A percentile compares a stretch with the other conserved stretches of the same genome.
phyloP scores from a whole-genome alignment of 2,113 vertebrate genomes.

The Arvicanthis niloticus region DNA sequence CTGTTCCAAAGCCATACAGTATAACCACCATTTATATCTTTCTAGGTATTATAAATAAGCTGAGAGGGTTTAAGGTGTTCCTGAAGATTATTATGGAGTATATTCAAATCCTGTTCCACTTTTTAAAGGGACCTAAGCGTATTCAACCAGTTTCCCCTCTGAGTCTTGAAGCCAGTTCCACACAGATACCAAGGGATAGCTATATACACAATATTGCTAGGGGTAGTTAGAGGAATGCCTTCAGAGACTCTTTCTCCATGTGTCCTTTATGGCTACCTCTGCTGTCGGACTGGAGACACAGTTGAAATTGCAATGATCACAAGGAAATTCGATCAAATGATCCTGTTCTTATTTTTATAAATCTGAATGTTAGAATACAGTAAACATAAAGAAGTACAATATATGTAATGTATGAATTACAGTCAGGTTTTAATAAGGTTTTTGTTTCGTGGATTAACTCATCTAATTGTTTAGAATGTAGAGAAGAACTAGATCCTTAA shows the following conservation, averaged over 20 bases:
- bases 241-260: not conserved
- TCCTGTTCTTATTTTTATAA: not conserved
- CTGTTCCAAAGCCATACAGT: not conserved
- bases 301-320: slow-evolving; percentile 10
- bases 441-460: slow-evolving; percentile 26
- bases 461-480: slow-evolving; percentile 21
- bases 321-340: slow-evolving; percentile 10
- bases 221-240: slow-evolving; percentile 47
- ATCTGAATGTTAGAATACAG: not conserved
- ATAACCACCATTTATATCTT: not conserved
- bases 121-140: not conserved
- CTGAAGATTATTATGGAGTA: not conserved
- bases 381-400: not conserved
- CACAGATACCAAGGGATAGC: not conserved
- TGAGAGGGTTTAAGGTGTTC: not conserved
- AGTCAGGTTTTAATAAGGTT: not conserved
- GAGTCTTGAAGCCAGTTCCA: too few relatives aligned
- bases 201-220: not conserved
- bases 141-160: not conserved
- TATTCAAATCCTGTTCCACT: not conserved
- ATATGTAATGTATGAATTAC: not conserved
- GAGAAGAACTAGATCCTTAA: slow-evolving; percentile 27
- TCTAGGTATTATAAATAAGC: not conserved
- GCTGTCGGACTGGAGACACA: slow-evolving; percentile 31
- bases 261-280: slow-evolving; percentile 16